Conservation (phyloP, 2,888 invertebrate genomes). For the Erpobdella octoculata region DNA sequence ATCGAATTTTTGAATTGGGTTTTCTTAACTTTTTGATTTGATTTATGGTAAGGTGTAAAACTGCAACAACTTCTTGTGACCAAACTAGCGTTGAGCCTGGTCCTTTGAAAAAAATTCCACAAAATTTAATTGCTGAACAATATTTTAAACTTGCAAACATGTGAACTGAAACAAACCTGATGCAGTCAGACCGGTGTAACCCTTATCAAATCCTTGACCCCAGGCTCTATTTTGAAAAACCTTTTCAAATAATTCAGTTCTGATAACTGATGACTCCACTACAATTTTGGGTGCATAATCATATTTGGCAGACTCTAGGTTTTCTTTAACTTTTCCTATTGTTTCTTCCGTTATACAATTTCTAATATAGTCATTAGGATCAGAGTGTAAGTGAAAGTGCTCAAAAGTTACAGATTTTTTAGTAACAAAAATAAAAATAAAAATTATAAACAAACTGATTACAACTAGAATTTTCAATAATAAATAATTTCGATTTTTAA, state of each 20-base stretch:
- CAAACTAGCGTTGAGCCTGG: slow-evolving; percentile 35
- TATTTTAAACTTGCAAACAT: background rate
- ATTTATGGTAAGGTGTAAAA: slow-evolving; percentile 33
- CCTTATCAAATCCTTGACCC: slow-evolving; percentile 34
- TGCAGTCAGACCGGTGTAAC: slow-evolving; percentile 31
- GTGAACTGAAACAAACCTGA: slow-evolving; percentile 27
- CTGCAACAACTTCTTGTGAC: slow-evolving; percentile 35
- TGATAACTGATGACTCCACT: background rate
- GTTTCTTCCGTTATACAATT: slow-evolving; percentile 33
- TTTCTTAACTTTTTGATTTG: slow-evolving; percentile 29
- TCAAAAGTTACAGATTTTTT: no score
- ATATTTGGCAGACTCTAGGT: background rate
- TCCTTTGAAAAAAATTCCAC: no score
- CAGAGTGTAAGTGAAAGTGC: background rate
- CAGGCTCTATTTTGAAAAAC: slow-evolving; percentile 34
- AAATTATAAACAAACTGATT: no score
- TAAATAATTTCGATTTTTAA: no score
- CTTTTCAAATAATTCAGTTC: slow-evolving; percentile 31
- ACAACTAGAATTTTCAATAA: no score
- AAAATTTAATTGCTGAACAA: no score
- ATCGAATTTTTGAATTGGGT: slow-evolving; percentile 8
- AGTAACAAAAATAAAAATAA: no score
- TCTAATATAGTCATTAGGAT: slow-evolving; percentile 13
- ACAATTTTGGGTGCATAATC: background rate
- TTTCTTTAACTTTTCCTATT: slow-evolving; percentile 28